phyloP scores from a whole-genome alignment of 2,888 invertebrate species.

The Trachelus tabidus region DNA sequence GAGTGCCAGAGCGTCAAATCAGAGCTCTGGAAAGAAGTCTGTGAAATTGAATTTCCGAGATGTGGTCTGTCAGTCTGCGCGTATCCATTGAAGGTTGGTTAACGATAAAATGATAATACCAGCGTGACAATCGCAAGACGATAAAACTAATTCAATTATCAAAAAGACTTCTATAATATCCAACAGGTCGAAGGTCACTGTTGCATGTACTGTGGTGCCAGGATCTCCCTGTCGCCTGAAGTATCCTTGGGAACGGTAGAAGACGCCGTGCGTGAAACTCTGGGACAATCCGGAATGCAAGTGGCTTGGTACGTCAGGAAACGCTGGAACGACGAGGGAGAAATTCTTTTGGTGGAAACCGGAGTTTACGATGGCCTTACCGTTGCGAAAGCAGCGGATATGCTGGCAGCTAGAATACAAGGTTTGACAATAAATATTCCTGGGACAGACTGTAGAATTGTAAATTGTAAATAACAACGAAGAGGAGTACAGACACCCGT shows the following conservation, averaged over 20 bases:
- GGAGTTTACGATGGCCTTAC: conserved; percentile 43
- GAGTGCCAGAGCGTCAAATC: conserved; percentile 47
- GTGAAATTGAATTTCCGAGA: conserved; percentile 47
- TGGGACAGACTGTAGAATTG: neutral
- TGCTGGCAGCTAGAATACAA: neutral
- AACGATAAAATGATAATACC: neutral
- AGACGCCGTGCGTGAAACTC: conserved; percentile 35
- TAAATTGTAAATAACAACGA: no score
- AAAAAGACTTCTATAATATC: neutral
- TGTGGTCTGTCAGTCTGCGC: conserved; percentile 50
- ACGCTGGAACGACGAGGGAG: conserved; percentile 40
- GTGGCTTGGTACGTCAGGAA: conserved; percentile 54
- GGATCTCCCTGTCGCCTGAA: conserved; percentile 36
- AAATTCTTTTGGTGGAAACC: conserved; percentile 53
- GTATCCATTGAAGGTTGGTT: conserved; percentile 49
- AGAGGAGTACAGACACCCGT: neutral
- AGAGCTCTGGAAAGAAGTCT: conserved; percentile 51
- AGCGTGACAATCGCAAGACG: neutral
- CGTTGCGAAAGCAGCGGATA: conserved; percentile 41
- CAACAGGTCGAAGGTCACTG: conserved; percentile 60
- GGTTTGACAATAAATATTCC: neutral
- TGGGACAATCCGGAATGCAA: conserved; percentile 33
- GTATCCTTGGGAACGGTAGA: conserved; percentile 39
- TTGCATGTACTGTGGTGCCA: conserved; percentile 58
- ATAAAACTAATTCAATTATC: neutral